Conservation (phyloP, 2,113 vertebrate species). For the Ctenomys sociabilis region DNA sequence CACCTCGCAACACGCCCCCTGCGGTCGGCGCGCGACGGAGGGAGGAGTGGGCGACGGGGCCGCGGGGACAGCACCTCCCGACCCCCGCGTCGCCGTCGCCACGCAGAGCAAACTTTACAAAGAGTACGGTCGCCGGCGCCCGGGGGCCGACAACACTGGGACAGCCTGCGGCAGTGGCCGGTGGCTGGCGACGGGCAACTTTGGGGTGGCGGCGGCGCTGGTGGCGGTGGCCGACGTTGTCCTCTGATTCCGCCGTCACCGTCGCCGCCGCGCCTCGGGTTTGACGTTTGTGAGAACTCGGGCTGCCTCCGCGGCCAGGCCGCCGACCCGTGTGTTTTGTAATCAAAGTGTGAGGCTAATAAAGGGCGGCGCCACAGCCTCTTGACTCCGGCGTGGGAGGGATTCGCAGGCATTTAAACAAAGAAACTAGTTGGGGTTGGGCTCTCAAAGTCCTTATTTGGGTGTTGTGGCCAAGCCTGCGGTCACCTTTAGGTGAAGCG, state of each 20-base stretch:
- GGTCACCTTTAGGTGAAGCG: conserved; percentile 65
- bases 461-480: conserved; percentile 71
- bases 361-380: conserved; percentile 82
- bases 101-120: conserved; percentile 70
- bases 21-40: background rate
- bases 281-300: conserved; percentile 82
- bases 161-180: background rate
- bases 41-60: background rate
- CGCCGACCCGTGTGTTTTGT: conserved; percentile 80
- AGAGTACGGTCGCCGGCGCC: conserved; percentile 38
- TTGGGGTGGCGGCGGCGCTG: background rate
- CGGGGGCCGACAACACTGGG: conserved; percentile 25
- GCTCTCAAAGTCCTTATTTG: conserved; percentile 79
- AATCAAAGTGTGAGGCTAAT: conserved; percentile 80
- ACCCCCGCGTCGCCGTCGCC: background rate
- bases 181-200: background rate
- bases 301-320: conserved; percentile 74
- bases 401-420: conserved; percentile 87
- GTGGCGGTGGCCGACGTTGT: conserved; percentile 29
- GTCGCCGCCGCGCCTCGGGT: conserved; percentile 40
- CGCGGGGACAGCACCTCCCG: background rate
- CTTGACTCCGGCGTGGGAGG: conserved; percentile 77
- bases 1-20: background rate
- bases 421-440: conserved; percentile 86
- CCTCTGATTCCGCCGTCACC: background rate